phyloP scores from a whole-genome alignment of 2,888 invertebrate species.

The Dromius quadrimaculatus region DNA sequence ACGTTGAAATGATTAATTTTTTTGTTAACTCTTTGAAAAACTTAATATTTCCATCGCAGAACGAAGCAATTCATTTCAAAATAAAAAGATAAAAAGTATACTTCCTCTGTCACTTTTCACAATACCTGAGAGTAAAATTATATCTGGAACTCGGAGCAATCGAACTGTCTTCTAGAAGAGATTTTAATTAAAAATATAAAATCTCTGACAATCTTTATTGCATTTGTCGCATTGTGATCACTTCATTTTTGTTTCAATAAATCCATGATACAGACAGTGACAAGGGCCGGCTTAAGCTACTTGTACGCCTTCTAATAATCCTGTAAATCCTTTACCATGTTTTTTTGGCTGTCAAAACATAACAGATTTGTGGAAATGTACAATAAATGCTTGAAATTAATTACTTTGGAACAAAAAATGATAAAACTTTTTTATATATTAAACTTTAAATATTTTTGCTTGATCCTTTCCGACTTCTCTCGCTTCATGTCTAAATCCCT shows the following conservation, averaged over 20 bases:
- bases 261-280: neutral
- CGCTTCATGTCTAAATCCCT: too few species aligned
- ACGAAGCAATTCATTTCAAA: slow-evolving; percentile 12
- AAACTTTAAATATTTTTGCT: too few species aligned
- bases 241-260: slow-evolving; percentile 18
- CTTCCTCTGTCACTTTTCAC: slow-evolving; percentile 5
- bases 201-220: slow-evolving; percentile 31
- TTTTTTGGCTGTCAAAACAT: too few species aligned
- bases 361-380: too few species aligned
- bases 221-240: slow-evolving; percentile 18
- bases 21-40: slow-evolving; percentile 19
- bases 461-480: too few species aligned
- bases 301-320: too few species aligned
- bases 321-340: too few species aligned
- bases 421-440: too few species aligned
- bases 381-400: too few species aligned
- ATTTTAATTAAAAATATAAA: slow-evolving; percentile 36
- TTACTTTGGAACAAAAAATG: too few species aligned
- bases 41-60: slow-evolving; percentile 16
- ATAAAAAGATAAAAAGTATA: slow-evolving; percentile 19
- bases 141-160: neutral
- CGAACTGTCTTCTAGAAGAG: slow-evolving; percentile 1
- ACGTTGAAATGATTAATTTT: neutral
- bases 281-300: too few species aligned
- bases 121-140: slow-evolving; percentile 8